Evolutionary conservation across 2,888 invertebrate species (phyloP), one percentile per base, ranked within the genome.

Genomic region (Diogma glabrata): DNA sequence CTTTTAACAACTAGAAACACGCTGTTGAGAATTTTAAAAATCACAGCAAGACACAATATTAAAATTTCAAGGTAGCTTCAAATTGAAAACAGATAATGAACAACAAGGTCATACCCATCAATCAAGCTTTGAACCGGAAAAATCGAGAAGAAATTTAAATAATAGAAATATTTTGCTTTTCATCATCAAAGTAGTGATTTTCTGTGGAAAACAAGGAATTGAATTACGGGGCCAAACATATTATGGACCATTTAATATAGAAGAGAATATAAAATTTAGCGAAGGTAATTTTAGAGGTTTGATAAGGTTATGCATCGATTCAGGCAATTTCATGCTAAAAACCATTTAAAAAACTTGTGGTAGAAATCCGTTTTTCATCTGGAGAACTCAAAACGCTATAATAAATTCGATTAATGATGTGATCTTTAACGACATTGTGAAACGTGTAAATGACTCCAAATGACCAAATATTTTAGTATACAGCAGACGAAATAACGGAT

Each of bases 101-200:
- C 36, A 36, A 36, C 9, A 36, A 36, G 14, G 36, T 12, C 38
- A 19, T 38, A 19, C 17, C 38, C 38, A 38, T 38, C 19, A 38
- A 38, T 38, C 17, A 17, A 38, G 19, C 19, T 9, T 38, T 38
- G 12, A 10, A 36, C 17, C 14, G 36, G 14, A 36, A 36, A 36
- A 36, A 36, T 16, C 36, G 14, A 36, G 36, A 36, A 14, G 36
- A 36, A 5, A 36, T 36, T 36, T 36, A 36, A 36, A 36, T 17
- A 36, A 36, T 36, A 36, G 36, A 36, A 2, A 36, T 16, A 36
- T 36, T 10, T 36, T 36, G 36, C 14, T 36, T 36, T 36, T 17
- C 36, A 36, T 36, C 7, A 36, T 36, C 36, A 40, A 40, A 7
- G 40, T 43, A 7, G n/a, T 43, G 23, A 43, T 40, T 19, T 40